Conservation (phyloP, 2,888 invertebrate species). For the Fragum fragum region DNA sequence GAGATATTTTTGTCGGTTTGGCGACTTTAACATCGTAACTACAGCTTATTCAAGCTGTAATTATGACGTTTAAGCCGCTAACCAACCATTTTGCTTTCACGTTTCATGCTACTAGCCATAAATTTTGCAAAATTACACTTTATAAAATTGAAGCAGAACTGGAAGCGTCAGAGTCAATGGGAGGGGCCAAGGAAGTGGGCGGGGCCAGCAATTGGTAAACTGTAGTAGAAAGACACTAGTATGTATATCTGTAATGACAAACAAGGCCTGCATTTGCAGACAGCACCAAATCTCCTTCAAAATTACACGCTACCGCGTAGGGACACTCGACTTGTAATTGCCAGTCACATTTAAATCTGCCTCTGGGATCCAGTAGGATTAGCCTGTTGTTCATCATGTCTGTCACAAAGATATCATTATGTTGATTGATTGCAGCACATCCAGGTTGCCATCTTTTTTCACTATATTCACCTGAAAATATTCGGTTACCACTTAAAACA, state of each 20-base stretch:
- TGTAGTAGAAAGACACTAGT: neutral
- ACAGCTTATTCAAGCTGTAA: too few species aligned
- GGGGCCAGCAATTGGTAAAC: neutral
- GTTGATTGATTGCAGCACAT: slow-evolving; percentile 62
- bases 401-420: slow-evolving; percentile 64
- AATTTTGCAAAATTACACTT: too few species aligned
- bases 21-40: too few species aligned
- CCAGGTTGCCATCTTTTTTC: slow-evolving; percentile 48
- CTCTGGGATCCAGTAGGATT: slow-evolving; percentile 52
- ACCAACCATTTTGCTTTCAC: too few species aligned
- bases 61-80: too few species aligned
- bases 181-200: neutral
- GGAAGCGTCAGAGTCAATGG: too few species aligned
- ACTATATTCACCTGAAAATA: slow-evolving; percentile 53
- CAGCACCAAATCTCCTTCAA: slow-evolving; percentile 49
- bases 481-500: neutral
- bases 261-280: slow-evolving; percentile 58
- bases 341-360: slow-evolving; percentile 65
- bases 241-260: slow-evolving; percentile 25
- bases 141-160: too few species aligned
- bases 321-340: slow-evolving; percentile 38
- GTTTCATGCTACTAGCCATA: too few species aligned
- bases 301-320: slow-evolving; percentile 55
- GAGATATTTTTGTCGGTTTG: too few species aligned
- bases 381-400: slow-evolving; percentile 59